Conservation (phyloP, 2,888 invertebrate species). For the Diarsia mendica region DNA sequence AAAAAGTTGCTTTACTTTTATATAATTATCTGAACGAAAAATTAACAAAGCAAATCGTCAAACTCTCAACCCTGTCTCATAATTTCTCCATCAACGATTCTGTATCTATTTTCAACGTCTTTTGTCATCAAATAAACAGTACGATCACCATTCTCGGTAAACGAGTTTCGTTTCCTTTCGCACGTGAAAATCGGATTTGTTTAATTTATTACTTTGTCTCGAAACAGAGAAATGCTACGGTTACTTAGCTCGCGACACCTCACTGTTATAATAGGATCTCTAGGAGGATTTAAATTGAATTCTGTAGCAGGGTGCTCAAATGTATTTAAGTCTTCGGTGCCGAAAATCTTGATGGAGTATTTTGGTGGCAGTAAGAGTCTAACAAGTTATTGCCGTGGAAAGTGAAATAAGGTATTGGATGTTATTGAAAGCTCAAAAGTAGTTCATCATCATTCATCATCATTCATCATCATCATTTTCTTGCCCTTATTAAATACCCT, state of each 20-base stretch:
- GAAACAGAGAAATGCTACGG: conserved; percentile 82
- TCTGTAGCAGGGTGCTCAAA: conserved; percentile 76
- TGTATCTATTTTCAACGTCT: conserved; percentile 69
- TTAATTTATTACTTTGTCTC: conserved; percentile 87
- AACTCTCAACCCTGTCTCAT: conserved; percentile 29
- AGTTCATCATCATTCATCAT: too few species aligned
- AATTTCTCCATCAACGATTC: conserved; percentile 60
- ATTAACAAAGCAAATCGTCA: conserved; percentile 15
- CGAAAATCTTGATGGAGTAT: conserved; percentile 65
- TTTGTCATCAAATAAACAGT: conserved; percentile 81
- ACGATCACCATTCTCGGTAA: conserved; percentile 75
- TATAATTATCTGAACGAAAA: not conserved
- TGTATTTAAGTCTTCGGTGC: conserved; percentile 70
- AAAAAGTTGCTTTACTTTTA: too few species aligned
- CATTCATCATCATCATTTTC: too few species aligned
- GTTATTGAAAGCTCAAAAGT: conserved; percentile 24
- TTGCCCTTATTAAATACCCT: too few species aligned
- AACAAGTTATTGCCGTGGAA: conserved; percentile 39
- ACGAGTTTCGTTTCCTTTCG: conserved; percentile 77
- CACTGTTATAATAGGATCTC: conserved; percentile 88
- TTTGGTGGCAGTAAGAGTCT: conserved; percentile 32
- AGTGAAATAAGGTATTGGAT: conserved; percentile 32
- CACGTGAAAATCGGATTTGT: conserved; percentile 89
- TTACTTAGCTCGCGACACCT: conserved; percentile 88
- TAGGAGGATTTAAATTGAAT: conserved; percentile 85